A percentile compares a stretch with the other conserved stretches of the same genome.
Conservation (phyloP, 2,888 invertebrate genomes). For the Platerodrilus igneus region DNA sequence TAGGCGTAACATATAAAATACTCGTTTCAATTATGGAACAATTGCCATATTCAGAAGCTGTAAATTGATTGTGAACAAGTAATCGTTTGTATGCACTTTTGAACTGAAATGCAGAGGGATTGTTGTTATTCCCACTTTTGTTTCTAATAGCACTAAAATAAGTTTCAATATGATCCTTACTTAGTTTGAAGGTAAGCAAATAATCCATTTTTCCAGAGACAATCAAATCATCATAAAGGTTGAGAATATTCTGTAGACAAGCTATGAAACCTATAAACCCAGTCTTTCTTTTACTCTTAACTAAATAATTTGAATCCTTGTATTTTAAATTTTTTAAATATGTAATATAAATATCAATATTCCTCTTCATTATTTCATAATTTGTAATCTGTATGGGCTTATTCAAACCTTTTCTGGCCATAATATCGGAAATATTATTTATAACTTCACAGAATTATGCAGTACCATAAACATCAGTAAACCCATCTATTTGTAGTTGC, state of each 20-base stretch:
- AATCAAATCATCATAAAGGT: too few species aligned
- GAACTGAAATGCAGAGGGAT: slow-evolving; percentile 25
- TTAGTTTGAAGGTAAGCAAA: slow-evolving; percentile 23
- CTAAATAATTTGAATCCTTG: slow-evolving; percentile 8
- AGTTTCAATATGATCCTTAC: slow-evolving; percentile 24
- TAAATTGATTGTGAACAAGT: slow-evolving; percentile 17
- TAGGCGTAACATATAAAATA: slow-evolving; percentile 13
- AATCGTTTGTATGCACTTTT: slow-evolving; percentile 23
- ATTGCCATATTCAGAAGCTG: slow-evolving; percentile 11
- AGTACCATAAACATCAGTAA: slow-evolving; percentile 22
- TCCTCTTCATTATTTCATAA: slow-evolving; percentile 4
- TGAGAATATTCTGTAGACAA: too few species aligned
- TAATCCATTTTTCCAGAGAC: too few species aligned
- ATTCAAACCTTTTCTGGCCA: slow-evolving; percentile 16
- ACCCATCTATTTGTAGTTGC: slow-evolving; percentile 11
- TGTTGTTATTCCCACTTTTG: slow-evolving; percentile 22
- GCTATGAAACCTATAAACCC: slow-evolving; percentile 17
- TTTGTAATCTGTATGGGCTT: slow-evolving; percentile 2
- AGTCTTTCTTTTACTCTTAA: slow-evolving; percentile 7
- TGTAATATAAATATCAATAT: slow-evolving; percentile 6
- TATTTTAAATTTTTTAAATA: slow-evolving; percentile 12
- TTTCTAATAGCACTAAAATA: slow-evolving; percentile 24
- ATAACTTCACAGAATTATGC: slow-evolving; percentile 26
- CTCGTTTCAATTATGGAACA: slow-evolving; percentile 12
- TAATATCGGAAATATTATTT: slow-evolving; percentile 30